Conservation (phyloP, 2,797 vertebrate species). For the Cetoscarus ocellatus region DNA sequence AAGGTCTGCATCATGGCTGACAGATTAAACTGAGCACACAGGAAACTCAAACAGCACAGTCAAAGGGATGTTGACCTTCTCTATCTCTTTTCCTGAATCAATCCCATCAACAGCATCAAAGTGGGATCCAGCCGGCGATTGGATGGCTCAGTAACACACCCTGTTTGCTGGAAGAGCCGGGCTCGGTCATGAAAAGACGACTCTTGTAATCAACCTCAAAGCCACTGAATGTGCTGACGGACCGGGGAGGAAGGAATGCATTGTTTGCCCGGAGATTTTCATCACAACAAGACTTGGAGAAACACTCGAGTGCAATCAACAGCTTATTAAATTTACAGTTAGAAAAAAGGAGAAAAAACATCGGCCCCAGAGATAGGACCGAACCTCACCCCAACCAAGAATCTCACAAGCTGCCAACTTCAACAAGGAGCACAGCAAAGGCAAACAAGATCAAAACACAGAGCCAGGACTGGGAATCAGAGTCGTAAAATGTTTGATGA, state of each 20-base stretch:
- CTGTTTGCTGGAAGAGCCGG: slow-evolving; percentile 50
- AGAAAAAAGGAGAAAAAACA: background rate
- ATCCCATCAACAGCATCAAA: slow-evolving; percentile 71
- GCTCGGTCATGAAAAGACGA: slow-evolving; percentile 42
- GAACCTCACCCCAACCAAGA: slow-evolving; percentile 51
- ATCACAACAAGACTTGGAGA: slow-evolving; percentile 53
- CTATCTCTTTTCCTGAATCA: slow-evolving; percentile 76
- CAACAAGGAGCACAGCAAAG: slow-evolving; percentile 48
- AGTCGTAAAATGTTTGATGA: slow-evolving; percentile 30
- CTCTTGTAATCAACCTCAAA: slow-evolving; percentile 48
- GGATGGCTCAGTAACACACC: slow-evolving; percentile 50
- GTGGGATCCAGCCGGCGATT: slow-evolving; percentile 58
- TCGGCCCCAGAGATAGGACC: slow-evolving; percentile 18
- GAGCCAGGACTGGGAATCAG: slow-evolving; percentile 33
- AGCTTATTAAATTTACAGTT: slow-evolving; percentile 42
- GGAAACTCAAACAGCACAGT: slow-evolving; percentile 69
- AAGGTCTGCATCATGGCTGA: slow-evolving; percentile 60
- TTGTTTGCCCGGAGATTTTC: slow-evolving; percentile 61
- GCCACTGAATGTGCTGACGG: slow-evolving; percentile 21
- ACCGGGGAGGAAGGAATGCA: slow-evolving; percentile 48
- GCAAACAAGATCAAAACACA: slow-evolving; percentile 62
- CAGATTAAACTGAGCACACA: slow-evolving; percentile 60
- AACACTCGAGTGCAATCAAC: slow-evolving; percentile 47
- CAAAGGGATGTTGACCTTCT: slow-evolving; percentile 74
- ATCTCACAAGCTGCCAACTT: slow-evolving; percentile 53